These are phyloP conservation scores for Penaeus indicus DNA, from an alignment of 1,140 invertebrate genomes.

Conservation along the genomic window DNA sequence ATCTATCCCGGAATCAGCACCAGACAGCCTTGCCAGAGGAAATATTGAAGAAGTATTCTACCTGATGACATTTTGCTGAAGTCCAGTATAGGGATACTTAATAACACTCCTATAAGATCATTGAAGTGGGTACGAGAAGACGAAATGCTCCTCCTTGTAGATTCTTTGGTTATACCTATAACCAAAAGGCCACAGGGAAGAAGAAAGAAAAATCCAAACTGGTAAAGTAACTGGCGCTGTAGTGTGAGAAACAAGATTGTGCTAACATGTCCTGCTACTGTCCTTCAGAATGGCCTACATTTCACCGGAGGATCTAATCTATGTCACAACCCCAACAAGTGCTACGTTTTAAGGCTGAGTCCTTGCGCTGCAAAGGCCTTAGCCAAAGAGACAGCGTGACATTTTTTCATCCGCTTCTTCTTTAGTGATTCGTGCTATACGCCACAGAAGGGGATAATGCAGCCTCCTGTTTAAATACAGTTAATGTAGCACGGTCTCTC, in stretches of 20 bases:
- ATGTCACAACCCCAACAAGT: neutral
- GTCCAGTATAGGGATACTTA: neutral
- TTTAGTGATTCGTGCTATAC: neutral
- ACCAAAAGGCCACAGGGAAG: too few species aligned
- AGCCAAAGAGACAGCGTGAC: constrained; percentile 4
- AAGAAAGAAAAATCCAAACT: constrained; percentile 1
- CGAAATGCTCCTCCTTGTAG: constrained; percentile 5
- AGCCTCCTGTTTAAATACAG: constrained; percentile 11
- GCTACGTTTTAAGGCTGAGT: neutral
- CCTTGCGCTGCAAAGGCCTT: constrained; percentile 5
- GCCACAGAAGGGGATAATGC: constrained; percentile 9
- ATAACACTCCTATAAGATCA: neutral
- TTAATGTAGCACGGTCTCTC: constrained; percentile 5
- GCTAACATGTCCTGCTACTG: too few species aligned
- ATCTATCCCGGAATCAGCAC: too few species aligned
- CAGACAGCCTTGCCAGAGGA: constrained; percentile 3
- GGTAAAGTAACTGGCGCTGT: neutral
- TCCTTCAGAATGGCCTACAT: neutral
- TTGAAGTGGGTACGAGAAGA: constrained; percentile 1
- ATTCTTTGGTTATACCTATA: too few species aligned
- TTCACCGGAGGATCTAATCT: constrained; percentile 6
- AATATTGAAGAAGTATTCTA: constrained; percentile 7
- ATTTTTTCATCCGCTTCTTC: too few species aligned
- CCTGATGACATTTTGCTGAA: constrained; percentile 6
- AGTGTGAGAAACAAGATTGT: constrained; percentile 1